phyloP scores from a whole-genome alignment of 2,797 vertebrate species.

The Leptodactylus fallax region DNA sequence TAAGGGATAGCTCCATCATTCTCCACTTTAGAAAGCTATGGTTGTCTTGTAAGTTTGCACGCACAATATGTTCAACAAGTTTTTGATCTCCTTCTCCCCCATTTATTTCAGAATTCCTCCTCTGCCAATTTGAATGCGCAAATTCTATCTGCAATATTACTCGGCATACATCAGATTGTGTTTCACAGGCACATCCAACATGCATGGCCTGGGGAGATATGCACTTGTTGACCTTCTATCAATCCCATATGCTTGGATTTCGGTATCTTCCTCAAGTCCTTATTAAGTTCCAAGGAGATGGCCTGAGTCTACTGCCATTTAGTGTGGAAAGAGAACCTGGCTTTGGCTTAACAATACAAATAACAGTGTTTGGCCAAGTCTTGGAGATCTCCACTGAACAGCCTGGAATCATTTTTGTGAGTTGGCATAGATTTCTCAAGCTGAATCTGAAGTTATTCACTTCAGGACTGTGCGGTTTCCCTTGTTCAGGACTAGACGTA shows the following conservation, averaged over 20 bases:
- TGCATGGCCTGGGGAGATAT: conserved; percentile 34
- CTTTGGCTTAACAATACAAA: neutral
- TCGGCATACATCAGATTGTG: neutral
- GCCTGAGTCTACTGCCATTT: neutral
- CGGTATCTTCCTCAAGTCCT: neutral
- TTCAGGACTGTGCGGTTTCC: too few relatives aligned
- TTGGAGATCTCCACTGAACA: neutral
- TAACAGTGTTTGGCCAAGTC: neutral
- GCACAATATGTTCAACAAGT: too few relatives aligned
- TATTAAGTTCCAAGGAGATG: neutral
- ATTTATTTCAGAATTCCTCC: neutral
- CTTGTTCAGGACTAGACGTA: too few relatives aligned
- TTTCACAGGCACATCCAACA: neutral
- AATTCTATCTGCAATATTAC: neutral
- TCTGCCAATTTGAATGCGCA: conserved; percentile 1
- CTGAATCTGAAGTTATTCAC: too few relatives aligned
- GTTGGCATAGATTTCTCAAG: neutral
- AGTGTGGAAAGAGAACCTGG: neutral
- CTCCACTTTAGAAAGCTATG: too few relatives aligned
- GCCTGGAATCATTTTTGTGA: neutral
- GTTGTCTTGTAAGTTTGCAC: too few relatives aligned
- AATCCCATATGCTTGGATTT: neutral
- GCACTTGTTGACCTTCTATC: conserved; percentile 5
- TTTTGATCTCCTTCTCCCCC: neutral
- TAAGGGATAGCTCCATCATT: too few relatives aligned